phyloP scores from a whole-genome alignment of 2,888 invertebrate species.

The Orthosia gothica region DNA sequence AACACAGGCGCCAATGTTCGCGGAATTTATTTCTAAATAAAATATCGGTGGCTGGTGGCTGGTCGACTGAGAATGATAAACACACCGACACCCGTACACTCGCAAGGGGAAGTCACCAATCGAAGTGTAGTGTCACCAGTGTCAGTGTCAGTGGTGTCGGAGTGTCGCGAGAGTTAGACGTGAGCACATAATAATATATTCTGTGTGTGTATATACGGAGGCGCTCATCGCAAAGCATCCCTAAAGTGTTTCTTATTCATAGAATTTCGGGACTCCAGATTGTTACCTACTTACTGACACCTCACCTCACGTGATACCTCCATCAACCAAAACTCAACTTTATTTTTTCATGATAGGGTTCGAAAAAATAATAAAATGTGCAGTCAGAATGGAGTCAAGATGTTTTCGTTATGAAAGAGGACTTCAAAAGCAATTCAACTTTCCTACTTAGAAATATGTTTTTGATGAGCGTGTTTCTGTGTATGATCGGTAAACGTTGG shows the following conservation, averaged over 20 bases:
- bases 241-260: conserved; percentile 76
- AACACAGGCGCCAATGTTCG: conserved; percentile 37
- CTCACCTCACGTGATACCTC: conserved; percentile 21
- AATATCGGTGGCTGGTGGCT: conserved; percentile 25
- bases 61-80: conserved; percentile 31
- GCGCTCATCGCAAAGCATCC: conserved; percentile 44
- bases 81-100: background rate
- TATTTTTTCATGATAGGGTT: conserved; percentile 18
- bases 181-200: conserved; percentile 22
- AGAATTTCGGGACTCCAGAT: conserved; percentile 70
- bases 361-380: conserved; percentile 28
- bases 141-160: background rate
- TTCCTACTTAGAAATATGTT: conserved; percentile 74
- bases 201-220: conserved; percentile 35
- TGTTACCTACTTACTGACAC: conserved; percentile 64
- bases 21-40: conserved; percentile 49
- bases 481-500: conserved; percentile 67
- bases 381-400: conserved; percentile 28
- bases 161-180: background rate
- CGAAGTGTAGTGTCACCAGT: background rate
- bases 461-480: conserved; percentile 68
- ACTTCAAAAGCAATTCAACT: conserved; percentile 76
- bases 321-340: conserved; percentile 26
- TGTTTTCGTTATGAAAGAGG: conserved; percentile 50
- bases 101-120: background rate